Percentiles rank a stretch among this genome's conserved stretches.
These are phyloP conservation scores for Rhorus exstirpatorius DNA, from an alignment of 2,888 invertebrate species.

Conservation along the genomic window DNA sequence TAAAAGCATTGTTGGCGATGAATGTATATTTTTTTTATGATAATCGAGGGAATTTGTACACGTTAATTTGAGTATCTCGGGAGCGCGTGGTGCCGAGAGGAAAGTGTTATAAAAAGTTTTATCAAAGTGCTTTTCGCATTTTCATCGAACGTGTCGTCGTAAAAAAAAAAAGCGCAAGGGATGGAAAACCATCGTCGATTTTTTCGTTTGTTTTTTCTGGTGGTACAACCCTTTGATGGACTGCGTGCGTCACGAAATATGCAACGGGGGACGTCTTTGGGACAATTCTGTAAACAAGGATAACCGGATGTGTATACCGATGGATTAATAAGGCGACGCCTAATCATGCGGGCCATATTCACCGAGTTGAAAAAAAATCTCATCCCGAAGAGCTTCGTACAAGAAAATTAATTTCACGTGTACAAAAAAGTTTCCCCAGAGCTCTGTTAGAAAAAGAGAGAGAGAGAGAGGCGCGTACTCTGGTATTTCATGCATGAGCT, in stretches of 20 bases:
- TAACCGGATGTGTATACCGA: background rate
- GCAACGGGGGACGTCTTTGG: background rate
- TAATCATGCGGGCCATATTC: background rate
- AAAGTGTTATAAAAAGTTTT: conserved; percentile 17
- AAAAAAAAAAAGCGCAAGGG: conserved; percentile 1
- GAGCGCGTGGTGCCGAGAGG: background rate
- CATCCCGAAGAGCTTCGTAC: background rate
- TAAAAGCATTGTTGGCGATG: background rate
- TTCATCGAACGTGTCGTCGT: no score
- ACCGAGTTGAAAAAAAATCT: background rate
- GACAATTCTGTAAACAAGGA: no score
- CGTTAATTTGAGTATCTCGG: conserved; percentile 3
- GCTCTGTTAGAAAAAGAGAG: conserved; percentile 6
- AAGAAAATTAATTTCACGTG: conserved; percentile 28
- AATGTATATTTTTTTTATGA: background rate
- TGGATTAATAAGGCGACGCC: conserved; percentile 1
- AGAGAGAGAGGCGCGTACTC: background rate
- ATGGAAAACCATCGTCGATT: background rate
- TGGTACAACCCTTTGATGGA: no score
- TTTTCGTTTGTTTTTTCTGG: conserved; percentile 9
- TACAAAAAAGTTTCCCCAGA: no score
- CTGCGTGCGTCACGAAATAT: no score
- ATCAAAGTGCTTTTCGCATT: conserved; percentile 3
- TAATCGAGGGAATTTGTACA: background rate
- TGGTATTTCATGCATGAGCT: conserved; percentile 48